Percentiles rank a stretch among this genome's conserved stretches.
phyloP scores from a whole-genome alignment of 2,797 vertebrate genomes.

The Oryzias dopingdopingensis region DNA sequence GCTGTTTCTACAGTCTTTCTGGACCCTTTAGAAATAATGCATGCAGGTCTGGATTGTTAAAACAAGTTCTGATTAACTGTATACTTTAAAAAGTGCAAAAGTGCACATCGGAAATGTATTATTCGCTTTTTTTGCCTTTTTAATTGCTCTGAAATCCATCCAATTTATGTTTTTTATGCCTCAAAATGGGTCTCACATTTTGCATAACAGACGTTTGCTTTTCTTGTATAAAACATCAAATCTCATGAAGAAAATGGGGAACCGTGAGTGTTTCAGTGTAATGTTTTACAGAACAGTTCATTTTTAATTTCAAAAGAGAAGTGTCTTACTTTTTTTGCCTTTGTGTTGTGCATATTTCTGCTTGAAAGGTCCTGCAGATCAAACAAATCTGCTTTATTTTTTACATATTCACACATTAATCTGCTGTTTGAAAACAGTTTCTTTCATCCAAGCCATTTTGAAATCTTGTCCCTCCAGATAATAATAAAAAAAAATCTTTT shows the following conservation, averaged over 20 bases:
- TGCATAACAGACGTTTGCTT: conserved; percentile 78
- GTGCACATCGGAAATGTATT: conserved; percentile 78
- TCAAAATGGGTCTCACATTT: conserved; percentile 59
- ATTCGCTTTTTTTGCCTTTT: conserved; percentile 78
- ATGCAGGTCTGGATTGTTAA: conserved; percentile 77
- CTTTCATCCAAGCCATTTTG: conserved; percentile 92
- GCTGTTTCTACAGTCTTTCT: conserved; percentile 68
- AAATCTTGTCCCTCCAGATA: conserved; percentile 93
- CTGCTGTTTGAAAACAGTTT: conserved; percentile 85
- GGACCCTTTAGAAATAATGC: conserved; percentile 74
- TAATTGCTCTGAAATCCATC: conserved; percentile 76
- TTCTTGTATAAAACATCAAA: conserved; percentile 79
- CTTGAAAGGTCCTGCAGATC: conserved; percentile 88
- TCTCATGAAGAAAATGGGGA: conserved; percentile 75
- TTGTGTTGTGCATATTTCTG: conserved; percentile 91
- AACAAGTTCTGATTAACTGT: conserved; percentile 79
- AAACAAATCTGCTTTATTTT: conserved; percentile 89
- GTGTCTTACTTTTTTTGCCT: conserved; percentile 82
- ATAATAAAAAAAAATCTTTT: conserved; percentile 78
- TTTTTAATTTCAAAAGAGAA: conserved; percentile 71
- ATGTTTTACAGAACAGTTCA: conserved; percentile 86
- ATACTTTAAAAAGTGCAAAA: conserved; percentile 75
- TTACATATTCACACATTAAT: conserved; percentile 85
- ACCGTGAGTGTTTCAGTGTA: conserved; percentile 89
- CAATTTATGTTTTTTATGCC: conserved; percentile 75